phyloP scores from a whole-genome alignment of 2,888 invertebrate species.

The Drosophila nigricruria region DNA sequence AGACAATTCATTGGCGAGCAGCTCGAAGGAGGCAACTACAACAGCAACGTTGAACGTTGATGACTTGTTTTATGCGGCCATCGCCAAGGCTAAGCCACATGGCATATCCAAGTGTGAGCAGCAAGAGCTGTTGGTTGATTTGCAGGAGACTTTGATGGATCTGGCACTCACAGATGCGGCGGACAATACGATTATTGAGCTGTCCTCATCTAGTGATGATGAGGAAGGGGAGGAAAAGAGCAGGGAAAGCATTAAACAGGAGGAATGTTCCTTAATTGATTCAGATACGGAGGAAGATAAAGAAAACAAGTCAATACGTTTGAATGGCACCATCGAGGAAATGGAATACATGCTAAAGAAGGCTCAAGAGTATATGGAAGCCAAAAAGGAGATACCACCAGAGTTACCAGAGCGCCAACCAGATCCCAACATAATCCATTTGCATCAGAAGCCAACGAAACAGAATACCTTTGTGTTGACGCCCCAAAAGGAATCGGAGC shows the following conservation, averaged over 20 bases:
- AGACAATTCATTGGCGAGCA: conserved; percentile 61
- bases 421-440: conserved; percentile 18
- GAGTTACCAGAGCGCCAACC: not conserved
- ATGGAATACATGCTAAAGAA: conserved; percentile 85
- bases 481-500: conserved; percentile 35
- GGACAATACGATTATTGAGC: conserved; percentile 71
- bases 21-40: conserved; percentile 15
- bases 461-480: conserved; percentile 63
- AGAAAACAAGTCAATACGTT: conserved; percentile 80
- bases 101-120: conserved; percentile 51
- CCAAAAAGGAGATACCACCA: conserved; percentile 22
- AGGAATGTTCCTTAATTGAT: conserved; percentile 11
- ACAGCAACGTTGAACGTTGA: conserved; percentile 43
- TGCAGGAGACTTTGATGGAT: conserved; percentile 72
- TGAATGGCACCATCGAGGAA: conserved; percentile 85
- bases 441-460: conserved; percentile 36
- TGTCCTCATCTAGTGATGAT: conserved; percentile 67
- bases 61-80: conserved; percentile 64
- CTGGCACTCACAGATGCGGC: conserved; percentile 31
- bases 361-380: conserved; percentile 82
- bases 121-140: conserved; percentile 46
- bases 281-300: conserved; percentile 52
- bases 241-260: conserved; percentile 26
- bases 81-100: conserved; percentile 48
- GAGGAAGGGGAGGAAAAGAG: not conserved